These are phyloP conservation scores for Miltochrista miniata DNA, from an alignment of 2,888 invertebrate species.

Conservation along the genomic window DNA sequence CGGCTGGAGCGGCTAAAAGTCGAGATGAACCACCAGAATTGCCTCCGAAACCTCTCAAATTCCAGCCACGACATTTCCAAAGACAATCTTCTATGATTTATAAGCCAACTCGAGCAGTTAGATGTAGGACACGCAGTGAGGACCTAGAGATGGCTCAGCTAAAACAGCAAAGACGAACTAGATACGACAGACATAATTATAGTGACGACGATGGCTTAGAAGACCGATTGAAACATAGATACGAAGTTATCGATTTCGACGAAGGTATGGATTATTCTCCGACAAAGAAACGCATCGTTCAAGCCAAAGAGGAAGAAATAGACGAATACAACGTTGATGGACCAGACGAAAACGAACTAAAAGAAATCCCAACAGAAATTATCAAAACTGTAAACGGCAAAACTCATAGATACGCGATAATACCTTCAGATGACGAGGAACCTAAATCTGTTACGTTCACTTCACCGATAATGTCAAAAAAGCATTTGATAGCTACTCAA, in stretches of 20 bases:
- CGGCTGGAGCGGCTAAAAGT: slow-evolving; percentile 48
- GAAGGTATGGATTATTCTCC: slow-evolving; percentile 72
- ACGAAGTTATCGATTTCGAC: slow-evolving; percentile 81
- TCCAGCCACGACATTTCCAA: slow-evolving; percentile 64
- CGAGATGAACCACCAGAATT: slow-evolving; percentile 72
- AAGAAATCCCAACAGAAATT: slow-evolving; percentile 82
- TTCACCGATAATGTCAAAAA: slow-evolving; percentile 76
- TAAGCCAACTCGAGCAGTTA: slow-evolving; percentile 71
- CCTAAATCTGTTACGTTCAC: slow-evolving; percentile 69
- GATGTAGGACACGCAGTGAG: slow-evolving; percentile 68
- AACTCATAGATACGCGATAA: slow-evolving; percentile 82
- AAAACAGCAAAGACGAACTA: slow-evolving; percentile 50
- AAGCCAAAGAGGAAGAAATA: slow-evolving; percentile 72
- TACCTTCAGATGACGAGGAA: slow-evolving; percentile 83
- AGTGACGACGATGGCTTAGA: slow-evolving; percentile 67
- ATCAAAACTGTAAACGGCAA: slow-evolving; percentile 87
- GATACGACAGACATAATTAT: slow-evolving; percentile 61
- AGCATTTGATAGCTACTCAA: slow-evolving; percentile 88
- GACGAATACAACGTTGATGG: slow-evolving; percentile 83
- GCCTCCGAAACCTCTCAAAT: slow-evolving; percentile 73
- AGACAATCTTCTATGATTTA: slow-evolving; percentile 76
- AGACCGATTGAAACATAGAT: slow-evolving; percentile 70
- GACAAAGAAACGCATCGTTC: slow-evolving; percentile 75
- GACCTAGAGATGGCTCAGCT: slow-evolving; percentile 79
- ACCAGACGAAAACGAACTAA: slow-evolving; percentile 78